phyloP scores from a whole-genome alignment of 2,888 invertebrate genomes.

The Tachina grossa region DNA sequence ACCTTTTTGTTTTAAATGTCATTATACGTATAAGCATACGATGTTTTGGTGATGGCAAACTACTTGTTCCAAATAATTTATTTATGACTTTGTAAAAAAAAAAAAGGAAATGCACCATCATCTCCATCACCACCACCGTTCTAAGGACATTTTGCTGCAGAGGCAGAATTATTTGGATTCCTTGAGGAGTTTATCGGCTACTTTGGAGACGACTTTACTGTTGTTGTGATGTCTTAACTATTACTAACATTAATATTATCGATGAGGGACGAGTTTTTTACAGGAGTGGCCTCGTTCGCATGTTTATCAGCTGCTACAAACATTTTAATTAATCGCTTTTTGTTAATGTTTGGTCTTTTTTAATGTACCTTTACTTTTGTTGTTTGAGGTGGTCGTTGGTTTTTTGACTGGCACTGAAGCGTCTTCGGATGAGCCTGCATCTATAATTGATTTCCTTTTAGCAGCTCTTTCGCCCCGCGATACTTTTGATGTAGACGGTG shows the following conservation, averaged over 20 bases:
- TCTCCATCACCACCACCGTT: slow-evolving; percentile 41
- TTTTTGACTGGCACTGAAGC: slow-evolving; percentile 65
- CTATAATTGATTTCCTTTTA: slow-evolving; percentile 74
- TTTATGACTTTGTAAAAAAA: slow-evolving; percentile 75
- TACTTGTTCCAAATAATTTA: slow-evolving; percentile 63
- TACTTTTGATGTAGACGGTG: slow-evolving; percentile 72
- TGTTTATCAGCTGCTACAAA: slow-evolving; percentile 64
- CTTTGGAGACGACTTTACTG: slow-evolving; percentile 32
- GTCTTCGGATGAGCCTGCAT: slow-evolving; percentile 65
- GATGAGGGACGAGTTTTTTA: slow-evolving; percentile 49
- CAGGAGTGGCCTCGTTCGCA: slow-evolving; percentile 55
- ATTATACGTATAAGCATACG: slow-evolving; percentile 35
- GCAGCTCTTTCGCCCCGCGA: slow-evolving; percentile 77
- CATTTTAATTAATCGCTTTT: slow-evolving; percentile 55
- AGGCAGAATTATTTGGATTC: slow-evolving; percentile 54
- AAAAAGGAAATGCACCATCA: slow-evolving; percentile 64
- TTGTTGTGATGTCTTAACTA: slow-evolving; percentile 64
- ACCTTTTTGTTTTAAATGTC: slow-evolving; percentile 56
- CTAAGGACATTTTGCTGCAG: slow-evolving; percentile 28
- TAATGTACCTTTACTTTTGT: slow-evolving; percentile 65
- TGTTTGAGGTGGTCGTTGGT: slow-evolving; percentile 59
- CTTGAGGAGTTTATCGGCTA: slow-evolving; percentile 8
- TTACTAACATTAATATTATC: slow-evolving; percentile 45
- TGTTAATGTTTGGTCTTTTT: slow-evolving; percentile 66
- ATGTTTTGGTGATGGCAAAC: slow-evolving; percentile 27